Evolutionary conservation across 2,113 vertebrate genomes (phyloP), one percentile per base, ranked within the genome.

Genomic region (Mastomys natalensis): DNA sequence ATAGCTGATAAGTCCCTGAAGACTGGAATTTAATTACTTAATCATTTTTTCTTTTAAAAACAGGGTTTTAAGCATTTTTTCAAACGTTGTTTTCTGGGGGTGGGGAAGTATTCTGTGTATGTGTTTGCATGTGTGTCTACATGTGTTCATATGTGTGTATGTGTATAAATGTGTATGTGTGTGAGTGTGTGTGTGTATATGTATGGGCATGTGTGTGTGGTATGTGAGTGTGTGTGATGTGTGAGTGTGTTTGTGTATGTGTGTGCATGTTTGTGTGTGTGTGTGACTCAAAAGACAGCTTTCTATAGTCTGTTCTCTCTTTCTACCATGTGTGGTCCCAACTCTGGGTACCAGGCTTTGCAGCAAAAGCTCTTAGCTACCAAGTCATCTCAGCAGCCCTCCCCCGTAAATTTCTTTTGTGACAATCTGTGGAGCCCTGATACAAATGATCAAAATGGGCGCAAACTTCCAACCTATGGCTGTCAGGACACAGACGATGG

Each of bases 381-480:
- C 43, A 31, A 48, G 40, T 64, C 60, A 45, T 48, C 29, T 48
- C 43, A 85, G 7, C 15, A 86, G 60, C 16, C 43, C 2, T 31
- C 45, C 43, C 43, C 26, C 2, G 72, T 21, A 85, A 89, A 92
- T 91, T 88, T 92, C 29, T 80, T 87, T 95, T 53, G 64, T 95
- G 55, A 85, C 62, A 72, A 29, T 64, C 34, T 90, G 7, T 77
- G 76, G 53, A 95, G 84, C 19, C 8, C 48, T 85, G 43, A 78
- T n/a, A 85, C 48, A 96, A 84, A 43, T 45, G 24, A 74, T 84
- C 64, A 95, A 96, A 90, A 81, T 86, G 34, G 29, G 88, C 34
- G 13, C n/a, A 76, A 90, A 89, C 43, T 89, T 76, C 80, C 21
- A 31, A 95, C 8, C 7, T 37, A 43, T 7, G 81, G 29, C 43